phyloP scores from a whole-genome alignment of 2,113 vertebrate species.

The Delphinus delphis region DNA sequence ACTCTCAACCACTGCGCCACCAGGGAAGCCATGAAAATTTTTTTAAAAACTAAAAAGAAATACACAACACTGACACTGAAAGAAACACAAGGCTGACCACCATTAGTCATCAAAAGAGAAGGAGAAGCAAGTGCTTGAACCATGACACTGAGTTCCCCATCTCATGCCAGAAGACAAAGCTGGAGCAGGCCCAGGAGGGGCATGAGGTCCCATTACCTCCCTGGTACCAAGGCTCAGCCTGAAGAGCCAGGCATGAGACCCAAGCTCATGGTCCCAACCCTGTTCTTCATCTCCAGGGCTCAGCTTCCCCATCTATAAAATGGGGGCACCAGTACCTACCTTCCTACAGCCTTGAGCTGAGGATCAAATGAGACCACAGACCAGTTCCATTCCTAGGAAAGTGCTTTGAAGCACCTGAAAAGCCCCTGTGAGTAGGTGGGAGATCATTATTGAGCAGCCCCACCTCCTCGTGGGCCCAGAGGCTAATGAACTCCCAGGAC shows the following conservation, averaged over 20 bases:
- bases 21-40: background rate
- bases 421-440: background rate
- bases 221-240: background rate
- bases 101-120: background rate
- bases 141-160: background rate
- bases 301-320: background rate
- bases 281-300: background rate
- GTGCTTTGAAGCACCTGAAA: background rate
- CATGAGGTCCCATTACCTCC: background rate
- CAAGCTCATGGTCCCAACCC: background rate
- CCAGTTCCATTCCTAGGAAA: background rate
- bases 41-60: background rate
- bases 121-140: background rate
- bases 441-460: background rate
- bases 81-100: background rate
- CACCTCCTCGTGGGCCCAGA: conserved; percentile 22
- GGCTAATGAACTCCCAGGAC: conserved; percentile 66
- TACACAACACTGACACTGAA: background rate
- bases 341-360: background rate
- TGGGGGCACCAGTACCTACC: background rate
- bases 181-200: background rate
- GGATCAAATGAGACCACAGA: background rate
- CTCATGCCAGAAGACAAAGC: background rate
- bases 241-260: background rate
- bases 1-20: too few species aligned